phyloP scores from a whole-genome alignment of 2,888 invertebrate species.

The Dioctria linearis region DNA sequence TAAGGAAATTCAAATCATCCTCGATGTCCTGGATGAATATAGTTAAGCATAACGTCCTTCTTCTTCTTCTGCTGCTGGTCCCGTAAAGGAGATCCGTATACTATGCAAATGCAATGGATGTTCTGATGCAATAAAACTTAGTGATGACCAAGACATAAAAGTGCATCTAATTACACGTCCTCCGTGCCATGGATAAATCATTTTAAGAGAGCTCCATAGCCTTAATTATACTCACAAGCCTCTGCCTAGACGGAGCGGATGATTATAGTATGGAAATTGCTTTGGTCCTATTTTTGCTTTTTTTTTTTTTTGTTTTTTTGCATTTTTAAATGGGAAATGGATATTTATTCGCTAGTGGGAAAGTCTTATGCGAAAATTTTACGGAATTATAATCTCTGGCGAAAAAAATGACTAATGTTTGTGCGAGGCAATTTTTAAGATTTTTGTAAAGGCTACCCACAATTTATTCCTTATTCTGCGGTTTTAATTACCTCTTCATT shows the following conservation, averaged over 20 bases:
- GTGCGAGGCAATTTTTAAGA: too few relatives aligned
- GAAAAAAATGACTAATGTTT: background rate
- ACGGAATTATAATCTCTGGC: slow-evolving; percentile 17
- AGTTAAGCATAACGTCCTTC: slow-evolving; percentile 4
- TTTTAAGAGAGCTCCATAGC: slow-evolving; percentile 24
- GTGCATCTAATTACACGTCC: slow-evolving; percentile 41
- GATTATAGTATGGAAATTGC: background rate
- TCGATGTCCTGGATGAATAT: slow-evolving; percentile 7
- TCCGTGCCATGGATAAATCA: slow-evolving; percentile 35
- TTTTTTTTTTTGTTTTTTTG: too few relatives aligned
- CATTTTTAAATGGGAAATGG: background rate
- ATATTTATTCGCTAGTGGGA: background rate
- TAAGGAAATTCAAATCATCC: slow-evolving; percentile 37
- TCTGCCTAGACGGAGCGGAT: slow-evolving; percentile 1
- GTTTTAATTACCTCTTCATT: too few relatives aligned
- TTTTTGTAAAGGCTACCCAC: too few relatives aligned
- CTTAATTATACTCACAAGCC: slow-evolving; percentile 24
- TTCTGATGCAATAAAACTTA: slow-evolving; percentile 33
- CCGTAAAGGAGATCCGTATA: background rate
- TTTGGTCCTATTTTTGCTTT: background rate
- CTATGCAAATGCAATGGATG: slow-evolving; percentile 30
- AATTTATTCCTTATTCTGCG: too few relatives aligned
- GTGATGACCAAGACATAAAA: slow-evolving; percentile 38
- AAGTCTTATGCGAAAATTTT: background rate
- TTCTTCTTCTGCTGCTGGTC: background rate